Evolutionary conservation across 2,113 vertebrate species (phyloP), one percentile per base, ranked within the genome.

Genomic region (Paraplagusia blochii): DNA sequence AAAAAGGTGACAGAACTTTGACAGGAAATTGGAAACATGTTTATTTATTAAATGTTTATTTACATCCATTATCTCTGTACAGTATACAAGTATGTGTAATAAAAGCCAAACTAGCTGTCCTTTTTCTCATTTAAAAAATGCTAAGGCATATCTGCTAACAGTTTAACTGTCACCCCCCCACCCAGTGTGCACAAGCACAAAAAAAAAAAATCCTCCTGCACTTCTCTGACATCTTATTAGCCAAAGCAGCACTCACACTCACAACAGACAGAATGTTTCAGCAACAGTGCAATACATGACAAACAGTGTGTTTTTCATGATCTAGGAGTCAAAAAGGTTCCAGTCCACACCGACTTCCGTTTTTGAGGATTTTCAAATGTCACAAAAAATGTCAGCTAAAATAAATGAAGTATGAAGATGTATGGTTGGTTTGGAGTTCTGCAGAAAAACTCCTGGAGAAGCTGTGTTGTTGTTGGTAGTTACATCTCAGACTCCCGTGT

Each of bases 121-220:
- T 83, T 88, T 90, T 83, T 65, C 62, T 87, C 46, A 69, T 88
- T 84, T 79, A 86, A 86, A 85, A 88, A 81, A 86, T 84, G 76
- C 87, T 91, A 91, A 92, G 90, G 90, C 90, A 89, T 90, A 85
- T 91, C 85, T 87, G 85, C 86, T 88, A n/a, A n/a, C n/a, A 81
- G 45, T 82, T 85, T 52, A 76, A 80, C 78, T 66, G 81, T 70
- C 72, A 64, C 81, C 70, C 22, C 22, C 22, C 22, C 22, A 4
- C 22, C 22, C 22, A 80, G 60, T 69, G 73, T 79, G 77, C 80
- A 84, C 68, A 61, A 63, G 79, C 78, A 76, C 46, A 51, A 47
- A 69, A 58, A 54, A 44, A 51, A 47, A 69, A 58, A 54, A 44
- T 53, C 43, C 45, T 48, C 53, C 74, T 79, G 76, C 83, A 82